Percentiles rank a stretch among this genome's conserved stretches.
Evolutionary conservation across 1,140 invertebrate species (phyloP).

Genomic region (Palaemon carinicauda): DNA sequence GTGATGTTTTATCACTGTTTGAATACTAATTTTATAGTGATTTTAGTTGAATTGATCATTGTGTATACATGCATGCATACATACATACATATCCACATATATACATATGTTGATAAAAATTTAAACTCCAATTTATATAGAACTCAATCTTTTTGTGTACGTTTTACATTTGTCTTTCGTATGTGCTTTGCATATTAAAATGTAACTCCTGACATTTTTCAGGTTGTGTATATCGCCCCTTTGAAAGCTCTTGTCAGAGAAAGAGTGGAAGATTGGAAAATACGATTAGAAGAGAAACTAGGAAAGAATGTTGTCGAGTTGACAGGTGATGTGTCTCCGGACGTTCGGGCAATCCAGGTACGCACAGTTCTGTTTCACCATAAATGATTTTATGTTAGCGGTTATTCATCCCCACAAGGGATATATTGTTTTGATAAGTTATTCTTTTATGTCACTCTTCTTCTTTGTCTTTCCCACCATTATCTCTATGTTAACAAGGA

Average conservation of each 20-base stretch:
- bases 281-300: slow-evolving; percentile 76
- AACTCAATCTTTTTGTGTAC: background rate
- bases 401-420: too few species aligned
- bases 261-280: slow-evolving; percentile 94
- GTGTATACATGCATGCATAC: too few species aligned
- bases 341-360: slow-evolving; percentile 80
- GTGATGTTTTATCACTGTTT: background rate
- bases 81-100: too few species aligned
- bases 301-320: slow-evolving; percentile 84
- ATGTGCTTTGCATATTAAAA: background rate
- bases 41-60: too few species aligned
- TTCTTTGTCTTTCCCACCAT: too few species aligned
- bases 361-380: background rate
- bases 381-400: too few species aligned
- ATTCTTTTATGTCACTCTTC: too few species aligned
- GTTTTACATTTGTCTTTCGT: background rate
- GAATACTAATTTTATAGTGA: too few species aligned
- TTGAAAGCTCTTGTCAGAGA: slow-evolving; percentile 97
- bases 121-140: too few species aligned
- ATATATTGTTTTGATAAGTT: too few species aligned
- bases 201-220: background rate
- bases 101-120: too few species aligned
- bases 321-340: slow-evolving; percentile 95
- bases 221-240: slow-evolving; percentile 98
- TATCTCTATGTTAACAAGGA: too few species aligned